These are phyloP conservation scores for Echiichthys vipera DNA, from an alignment of 2,797 vertebrate genomes.

Conservation along the genomic window DNA sequence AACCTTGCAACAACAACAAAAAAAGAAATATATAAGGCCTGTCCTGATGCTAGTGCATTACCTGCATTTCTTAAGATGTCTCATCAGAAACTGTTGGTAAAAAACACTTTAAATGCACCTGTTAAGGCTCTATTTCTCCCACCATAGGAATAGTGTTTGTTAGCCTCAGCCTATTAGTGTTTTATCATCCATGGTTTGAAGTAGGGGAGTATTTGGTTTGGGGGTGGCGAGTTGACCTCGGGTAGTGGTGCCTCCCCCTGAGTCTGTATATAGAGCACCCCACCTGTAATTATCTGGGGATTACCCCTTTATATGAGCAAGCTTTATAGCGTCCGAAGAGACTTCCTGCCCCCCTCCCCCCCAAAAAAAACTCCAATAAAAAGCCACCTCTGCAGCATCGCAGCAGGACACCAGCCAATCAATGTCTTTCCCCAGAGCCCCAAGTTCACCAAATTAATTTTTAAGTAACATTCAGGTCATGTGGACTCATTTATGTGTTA, in stretches of 20 bases:
- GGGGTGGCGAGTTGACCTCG: constrained; percentile 45
- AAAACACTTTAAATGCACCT: constrained; percentile 46
- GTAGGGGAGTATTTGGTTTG: constrained; percentile 21
- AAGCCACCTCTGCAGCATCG: constrained; percentile 55
- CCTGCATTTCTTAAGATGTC: constrained; percentile 12
- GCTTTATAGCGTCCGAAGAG: constrained; percentile 72
- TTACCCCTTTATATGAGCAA: constrained; percentile 74
- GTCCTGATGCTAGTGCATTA: not conserved
- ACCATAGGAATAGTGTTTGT: constrained; percentile 3
- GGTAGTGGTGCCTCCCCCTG: constrained; percentile 36
- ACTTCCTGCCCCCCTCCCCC: constrained; percentile 61
- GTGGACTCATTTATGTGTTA: constrained; percentile 22
- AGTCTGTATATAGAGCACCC: constrained; percentile 46
- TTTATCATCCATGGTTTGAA: constrained; percentile 60
- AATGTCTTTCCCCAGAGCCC: constrained; percentile 27
- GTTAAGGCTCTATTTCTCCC: constrained; percentile 33
- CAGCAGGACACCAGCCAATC: constrained; percentile 63
- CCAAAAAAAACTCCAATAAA: constrained; percentile 63
- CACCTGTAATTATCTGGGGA: constrained; percentile 80
- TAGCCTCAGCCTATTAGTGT: constrained; percentile 57
- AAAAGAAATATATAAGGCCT: not conserved
- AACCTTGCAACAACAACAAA: too few species aligned
- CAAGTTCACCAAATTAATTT: constrained; percentile 25
- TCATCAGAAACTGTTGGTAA: constrained; percentile 10
- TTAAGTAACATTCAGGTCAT: constrained; percentile 23